These are phyloP conservation scores for Dimorphilus gyrociliatus DNA, from an alignment of 2,888 invertebrate species.

Conservation along the genomic window DNA sequence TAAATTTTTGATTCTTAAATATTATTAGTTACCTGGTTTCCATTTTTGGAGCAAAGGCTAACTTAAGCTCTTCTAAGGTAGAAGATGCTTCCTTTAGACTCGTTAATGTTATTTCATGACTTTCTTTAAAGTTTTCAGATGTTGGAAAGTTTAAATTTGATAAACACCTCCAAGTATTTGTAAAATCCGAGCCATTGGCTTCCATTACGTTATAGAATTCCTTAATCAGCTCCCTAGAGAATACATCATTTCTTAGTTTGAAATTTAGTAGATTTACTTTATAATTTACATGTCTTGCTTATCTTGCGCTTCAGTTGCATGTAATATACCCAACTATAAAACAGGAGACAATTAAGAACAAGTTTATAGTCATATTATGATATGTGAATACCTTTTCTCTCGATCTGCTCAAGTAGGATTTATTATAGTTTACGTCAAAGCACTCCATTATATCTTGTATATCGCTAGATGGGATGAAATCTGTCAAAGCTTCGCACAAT, in stretches of 20 bases:
- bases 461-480: constrained; percentile 39
- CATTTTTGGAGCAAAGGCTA: constrained; percentile 21
- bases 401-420: constrained; percentile 31
- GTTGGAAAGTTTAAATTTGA: constrained; percentile 26
- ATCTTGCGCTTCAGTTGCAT: no score
- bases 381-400: constrained; percentile 47
- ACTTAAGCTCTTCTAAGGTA: constrained; percentile 23
- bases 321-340: no score
- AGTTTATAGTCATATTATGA: no score
- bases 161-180: constrained; percentile 38
- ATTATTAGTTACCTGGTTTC: constrained; percentile 30
- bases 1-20: no score
- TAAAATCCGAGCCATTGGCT: constrained; percentile 50
- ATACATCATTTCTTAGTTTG: no score
- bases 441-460: constrained; percentile 23
- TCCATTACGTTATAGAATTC: constrained; percentile 48
- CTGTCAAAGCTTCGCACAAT: constrained; percentile 46
- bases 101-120: no score
- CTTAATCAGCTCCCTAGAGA: constrained; percentile 36
- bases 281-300: no score
- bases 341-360: no score
- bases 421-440: constrained; percentile 31
- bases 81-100: no score
- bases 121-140: no score
- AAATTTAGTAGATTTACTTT: no score